These are phyloP conservation scores for Acestrorhynchus altus DNA, from an alignment of 2,797 vertebrate genomes.

Conservation along the genomic window DNA sequence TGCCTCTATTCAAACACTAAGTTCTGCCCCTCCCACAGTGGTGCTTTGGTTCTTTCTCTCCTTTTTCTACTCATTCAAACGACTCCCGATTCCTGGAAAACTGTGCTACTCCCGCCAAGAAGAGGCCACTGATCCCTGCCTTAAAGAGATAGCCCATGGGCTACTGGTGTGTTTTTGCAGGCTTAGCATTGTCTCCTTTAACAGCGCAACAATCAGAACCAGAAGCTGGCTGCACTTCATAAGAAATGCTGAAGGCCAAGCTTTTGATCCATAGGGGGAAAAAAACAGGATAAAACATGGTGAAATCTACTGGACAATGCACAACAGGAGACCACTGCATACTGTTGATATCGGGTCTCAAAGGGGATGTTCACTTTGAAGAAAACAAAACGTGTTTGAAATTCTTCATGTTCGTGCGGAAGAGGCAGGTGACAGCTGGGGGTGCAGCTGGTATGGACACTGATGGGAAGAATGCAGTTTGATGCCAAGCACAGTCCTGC, in stretches of 20 bases:
- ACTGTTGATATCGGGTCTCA: background rate
- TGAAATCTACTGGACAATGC: background rate
- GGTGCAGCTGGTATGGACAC: constrained; percentile 38
- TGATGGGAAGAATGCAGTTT: constrained; percentile 7
- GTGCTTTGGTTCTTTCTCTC: constrained; percentile 27
- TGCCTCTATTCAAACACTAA: constrained; percentile 44
- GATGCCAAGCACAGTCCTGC: constrained; percentile 30
- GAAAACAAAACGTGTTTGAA: background rate
- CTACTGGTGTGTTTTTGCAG: constrained; percentile 8
- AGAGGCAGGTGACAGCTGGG: constrained; percentile 43
- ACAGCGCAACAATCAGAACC: constrained; percentile 4
- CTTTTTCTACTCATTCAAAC: constrained; percentile 46
- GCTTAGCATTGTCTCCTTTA: background rate
- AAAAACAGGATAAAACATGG: background rate
- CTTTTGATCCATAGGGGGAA: background rate
- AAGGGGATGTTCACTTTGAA: background rate
- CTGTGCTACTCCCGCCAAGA: constrained; percentile 34
- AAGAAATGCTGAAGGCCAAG: background rate
- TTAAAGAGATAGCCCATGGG: background rate
- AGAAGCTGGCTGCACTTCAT: constrained; percentile 1
- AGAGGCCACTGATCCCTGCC: constrained; percentile 19
- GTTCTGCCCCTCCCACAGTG: constrained; percentile 20
- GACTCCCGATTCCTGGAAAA: constrained; percentile 55
- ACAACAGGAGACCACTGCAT: background rate
- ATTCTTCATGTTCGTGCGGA: constrained; percentile 1